A percentile compares a stretch with the other conserved stretches of the same genome.
Evolutionary conservation across 2,797 vertebrate species (phyloP).

Genomic region (Buceros bicornis): DNA sequence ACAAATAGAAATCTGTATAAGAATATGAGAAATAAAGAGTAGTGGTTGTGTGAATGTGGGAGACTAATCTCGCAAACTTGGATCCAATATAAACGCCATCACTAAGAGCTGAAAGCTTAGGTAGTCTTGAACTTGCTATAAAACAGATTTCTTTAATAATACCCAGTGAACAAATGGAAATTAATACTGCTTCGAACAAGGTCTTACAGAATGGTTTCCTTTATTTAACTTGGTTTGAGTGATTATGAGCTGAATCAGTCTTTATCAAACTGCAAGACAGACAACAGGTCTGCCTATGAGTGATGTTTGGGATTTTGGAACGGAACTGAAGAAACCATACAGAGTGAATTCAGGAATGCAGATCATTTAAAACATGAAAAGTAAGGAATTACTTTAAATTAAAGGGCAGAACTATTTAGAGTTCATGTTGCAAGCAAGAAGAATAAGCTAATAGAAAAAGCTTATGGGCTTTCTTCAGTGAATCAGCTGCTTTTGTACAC

Average conservation of each 20-base stretch:
- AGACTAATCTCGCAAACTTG: not conserved
- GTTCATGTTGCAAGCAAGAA: not conserved
- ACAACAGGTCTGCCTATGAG: not conserved
- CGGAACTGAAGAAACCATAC: not conserved
- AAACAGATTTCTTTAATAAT: conserved; percentile 26
- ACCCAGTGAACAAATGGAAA: conserved; percentile 13
- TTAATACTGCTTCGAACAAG: conserved; percentile 13
- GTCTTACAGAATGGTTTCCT: not conserved
- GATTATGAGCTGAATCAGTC: not conserved
- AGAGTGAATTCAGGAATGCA: not conserved
- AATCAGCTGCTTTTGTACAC: not conserved
- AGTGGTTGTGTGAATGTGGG: not conserved
- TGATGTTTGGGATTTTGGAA: not conserved
- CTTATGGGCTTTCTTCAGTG: not conserved
- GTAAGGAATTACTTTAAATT: not conserved
- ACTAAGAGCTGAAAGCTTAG: not conserved
- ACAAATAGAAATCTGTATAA: not conserved
- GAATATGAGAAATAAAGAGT: not conserved
- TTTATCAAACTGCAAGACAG: not conserved
- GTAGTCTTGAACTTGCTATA: not conserved
- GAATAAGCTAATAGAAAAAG: not conserved
- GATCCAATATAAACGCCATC: not conserved
- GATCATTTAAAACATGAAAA: not conserved
- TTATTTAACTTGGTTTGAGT: not conserved
- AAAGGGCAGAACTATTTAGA: not conserved